Conservation (phyloP, 2,888 invertebrate species). For the Lepidocyrtoides sp. region DNA sequence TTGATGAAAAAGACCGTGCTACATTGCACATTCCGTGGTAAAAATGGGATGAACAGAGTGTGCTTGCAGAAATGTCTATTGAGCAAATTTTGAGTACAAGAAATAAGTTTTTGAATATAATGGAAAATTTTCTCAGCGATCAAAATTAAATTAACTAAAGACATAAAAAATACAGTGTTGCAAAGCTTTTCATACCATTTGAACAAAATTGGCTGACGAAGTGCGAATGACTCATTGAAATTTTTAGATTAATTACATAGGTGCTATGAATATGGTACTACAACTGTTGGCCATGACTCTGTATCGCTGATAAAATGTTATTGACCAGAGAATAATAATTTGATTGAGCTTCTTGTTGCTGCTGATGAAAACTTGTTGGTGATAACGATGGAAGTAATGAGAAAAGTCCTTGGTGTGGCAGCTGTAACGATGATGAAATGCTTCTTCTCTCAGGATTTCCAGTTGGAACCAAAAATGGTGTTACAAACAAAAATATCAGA, state of each 20-base stretch:
- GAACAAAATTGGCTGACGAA: not conserved
- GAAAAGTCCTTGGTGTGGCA: slow-evolving; percentile 30
- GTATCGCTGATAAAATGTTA: slow-evolving; percentile 57
- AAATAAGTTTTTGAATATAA: no score
- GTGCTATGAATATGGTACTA: not conserved
- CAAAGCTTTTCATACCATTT: no score
- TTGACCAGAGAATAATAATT: slow-evolving; percentile 31
- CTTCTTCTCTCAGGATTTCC: slow-evolving; percentile 26
- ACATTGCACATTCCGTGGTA: no score
- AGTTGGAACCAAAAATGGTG: slow-evolving; percentile 78
- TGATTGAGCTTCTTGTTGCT: not conserved
- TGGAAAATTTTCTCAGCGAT: no score
- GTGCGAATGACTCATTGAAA: not conserved
- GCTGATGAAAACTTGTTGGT: slow-evolving; percentile 17
- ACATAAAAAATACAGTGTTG: no score
- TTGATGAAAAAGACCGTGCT: no score
- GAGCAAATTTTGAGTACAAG: no score
- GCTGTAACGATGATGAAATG: not conserved
- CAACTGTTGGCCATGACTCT: slow-evolving; percentile 52
- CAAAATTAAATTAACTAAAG: no score
- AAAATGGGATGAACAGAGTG: no score
- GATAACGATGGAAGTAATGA: slow-evolving; percentile 29
- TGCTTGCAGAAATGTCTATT: no score
- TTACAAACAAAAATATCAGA: slow-evolving; percentile 76
- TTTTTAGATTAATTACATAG: not conserved